A percentile compares a stretch with the other conserved stretches of the same genome.
Evolutionary conservation across 1,140 invertebrate species (phyloP).

Genomic region (Drosophila sproati): DNA sequence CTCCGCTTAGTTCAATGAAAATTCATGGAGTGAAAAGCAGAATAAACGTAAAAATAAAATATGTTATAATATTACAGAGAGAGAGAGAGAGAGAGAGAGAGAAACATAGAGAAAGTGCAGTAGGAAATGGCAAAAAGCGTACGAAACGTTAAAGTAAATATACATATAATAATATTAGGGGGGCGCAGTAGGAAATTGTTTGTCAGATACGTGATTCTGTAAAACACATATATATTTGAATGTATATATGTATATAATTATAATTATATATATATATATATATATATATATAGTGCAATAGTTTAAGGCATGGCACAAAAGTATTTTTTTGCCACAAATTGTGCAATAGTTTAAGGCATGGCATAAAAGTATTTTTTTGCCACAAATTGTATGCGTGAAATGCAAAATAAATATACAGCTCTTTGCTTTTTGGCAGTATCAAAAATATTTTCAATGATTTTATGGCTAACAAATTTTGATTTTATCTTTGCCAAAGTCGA

Average conservation of each 20-base stretch:
- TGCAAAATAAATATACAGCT: constrained; percentile 56
- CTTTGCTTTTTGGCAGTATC: constrained; percentile 48
- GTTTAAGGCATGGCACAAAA: not conserved
- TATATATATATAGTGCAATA: constrained; percentile 6
- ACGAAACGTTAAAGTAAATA: constrained; percentile 12
- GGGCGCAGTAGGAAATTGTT: not conserved
- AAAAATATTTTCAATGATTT: constrained; percentile 72
- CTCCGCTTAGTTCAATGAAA: constrained; percentile 41
- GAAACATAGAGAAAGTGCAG: no score
- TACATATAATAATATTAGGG: not conserved
- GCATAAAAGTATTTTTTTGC: constrained; percentile 24
- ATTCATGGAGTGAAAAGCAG: constrained; percentile 17
- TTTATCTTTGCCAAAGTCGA: constrained; percentile 27
- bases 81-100: not conserved
- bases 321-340: no score
- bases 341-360: constrained; percentile 39
- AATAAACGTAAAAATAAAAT: constrained; percentile 19
- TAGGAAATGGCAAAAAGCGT: not conserved
- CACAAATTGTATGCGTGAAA: constrained; percentile 56
- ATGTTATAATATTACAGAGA: constrained; percentile 21
- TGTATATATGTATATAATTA: not conserved
- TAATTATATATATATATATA: not conserved
- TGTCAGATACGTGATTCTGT: not conserved
- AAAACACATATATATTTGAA: not conserved
- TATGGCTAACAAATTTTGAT: constrained; percentile 58